Evolutionary conservation across 2,113 vertebrate species (phyloP), one percentile per base, ranked within the genome.

Genomic region (Parotia lawesii): DNA sequence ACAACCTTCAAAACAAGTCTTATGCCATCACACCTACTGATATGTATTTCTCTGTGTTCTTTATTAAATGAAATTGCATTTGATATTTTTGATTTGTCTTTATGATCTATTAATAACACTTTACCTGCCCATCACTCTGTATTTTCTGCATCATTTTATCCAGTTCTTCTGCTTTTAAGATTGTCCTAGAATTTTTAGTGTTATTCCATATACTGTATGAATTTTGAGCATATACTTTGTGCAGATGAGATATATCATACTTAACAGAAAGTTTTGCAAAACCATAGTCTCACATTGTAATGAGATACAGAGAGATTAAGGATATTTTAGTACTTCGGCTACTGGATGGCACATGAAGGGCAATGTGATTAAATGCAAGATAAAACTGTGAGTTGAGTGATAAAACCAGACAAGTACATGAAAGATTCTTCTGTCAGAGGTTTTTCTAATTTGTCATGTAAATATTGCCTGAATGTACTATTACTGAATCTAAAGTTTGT

Each of bases 281-380:
- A 70, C 71, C 85, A 37, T 78, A 71, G 78, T 78, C 57, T 95
- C 44, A 76, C 84, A 83, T 15, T 91, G 71, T 95, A 95, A 94
- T 95, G 91, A 95, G 82, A 92, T 77, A 83, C 87, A 86, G 84
- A 74, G 72, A 94, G 89, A 94, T 93, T 95, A 95, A 93, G 79
- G 56, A 67, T 93, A 91, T 93, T 94, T 96, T 89, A 94, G 93
- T 89, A 57, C 87, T 91, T 92, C 84, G 91, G 91, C 69, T 94
- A 89, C 75, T 95, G 91, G 73, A 89, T 96, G 93, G 89, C 94
- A 96, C 79, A 91, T 95, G 95, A 96, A 96, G 94, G 94, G 71
- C 91, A 95, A 84, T 81, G 81, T 94, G 94, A 97, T 96, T 93
- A 94, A 96, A 89, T 89, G 70, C 74, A 77, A 94, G 91, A 95